A percentile compares a stretch with the other conserved stretches of the same genome.
phyloP scores from a whole-genome alignment of 2,888 invertebrate genomes.

The Drosophila stalkeri region DNA sequence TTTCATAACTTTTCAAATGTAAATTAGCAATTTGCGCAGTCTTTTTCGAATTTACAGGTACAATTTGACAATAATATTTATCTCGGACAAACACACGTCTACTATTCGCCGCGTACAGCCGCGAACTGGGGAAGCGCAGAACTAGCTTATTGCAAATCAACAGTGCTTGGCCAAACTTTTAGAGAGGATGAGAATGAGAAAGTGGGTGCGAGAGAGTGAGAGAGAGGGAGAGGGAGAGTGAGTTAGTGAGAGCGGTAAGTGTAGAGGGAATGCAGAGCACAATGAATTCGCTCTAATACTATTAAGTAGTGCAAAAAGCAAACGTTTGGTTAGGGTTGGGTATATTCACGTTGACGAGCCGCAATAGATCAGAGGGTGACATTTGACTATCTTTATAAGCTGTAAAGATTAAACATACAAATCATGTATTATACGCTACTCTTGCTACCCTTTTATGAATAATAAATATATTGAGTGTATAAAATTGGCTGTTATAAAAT shows the following conservation, averaged over 20 bases:
- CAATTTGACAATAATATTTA: background rate
- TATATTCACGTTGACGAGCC: too few relatives aligned
- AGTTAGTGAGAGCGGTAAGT: background rate
- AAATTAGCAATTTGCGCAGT: background rate
- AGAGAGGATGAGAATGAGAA: background rate
- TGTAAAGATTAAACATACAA: background rate
- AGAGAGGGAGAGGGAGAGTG: background rate
- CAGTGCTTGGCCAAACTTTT: background rate
- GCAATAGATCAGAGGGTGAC: background rate
- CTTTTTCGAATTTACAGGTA: background rate
- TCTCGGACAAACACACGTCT: conserved; percentile 24
- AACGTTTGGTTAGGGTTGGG: background rate
- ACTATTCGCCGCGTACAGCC: conserved; percentile 10
- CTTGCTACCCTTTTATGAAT: background rate
- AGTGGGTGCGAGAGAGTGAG: background rate
- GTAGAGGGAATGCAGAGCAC: background rate
- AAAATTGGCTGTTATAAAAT: too few relatives aligned
- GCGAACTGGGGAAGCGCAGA: conserved; percentile 18
- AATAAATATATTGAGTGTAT: background rate
- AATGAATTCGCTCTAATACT: background rate
- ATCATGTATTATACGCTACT: background rate
- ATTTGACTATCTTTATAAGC: background rate
- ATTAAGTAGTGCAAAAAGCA: background rate
- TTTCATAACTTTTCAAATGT: conserved; percentile 20
- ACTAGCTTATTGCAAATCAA: background rate